Evolutionary conservation across 2,113 vertebrate species (phyloP), one percentile per base, ranked within the genome.

Genomic region (Phalacrocorax pelagicus): DNA sequence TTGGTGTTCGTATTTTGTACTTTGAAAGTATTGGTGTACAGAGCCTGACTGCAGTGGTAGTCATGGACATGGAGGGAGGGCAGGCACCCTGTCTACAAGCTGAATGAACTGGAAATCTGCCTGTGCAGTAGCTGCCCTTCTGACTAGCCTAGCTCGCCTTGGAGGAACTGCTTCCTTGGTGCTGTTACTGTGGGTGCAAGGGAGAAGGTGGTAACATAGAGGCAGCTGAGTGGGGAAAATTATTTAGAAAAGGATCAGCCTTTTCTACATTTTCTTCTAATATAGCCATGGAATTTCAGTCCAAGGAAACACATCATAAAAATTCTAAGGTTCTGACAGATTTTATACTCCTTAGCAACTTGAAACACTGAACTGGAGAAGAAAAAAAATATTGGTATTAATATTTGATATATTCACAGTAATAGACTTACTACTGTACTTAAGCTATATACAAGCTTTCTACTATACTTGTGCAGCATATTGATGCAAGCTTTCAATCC

Each of bases 1-100:
- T 16, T 34, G 36, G 42, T 32, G 10, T 38, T 72, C 36, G 49
- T 49, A 19, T 62, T 62, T 62, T 62, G 49, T 70, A 23, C 18
- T 77, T 81, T 14, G 44, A 24, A 52, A 63, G 49, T 21, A 9
- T 10, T 80, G 54, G 19, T 42, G 70, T 75, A 3, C 6, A 10
- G 47, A 63, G 77, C 23, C 74, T 4, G 9, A 12, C 40, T 36
- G n/a, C 57, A 24, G 20, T 21, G 46, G 12, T 20, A n/a, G 46
- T 54, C 5, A 3, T 32, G n/a, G 62, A 12, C 0, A 0, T n/a
- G 46, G 32, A 59, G 20, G 32, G 19, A 51, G 58, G 47, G 32
- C 32, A 40, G 36, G 26, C 4, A 14, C 26, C 7, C 9, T 44
- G 47, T 20, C 51, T 40, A 3, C 44, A 49, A 36, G n/a, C 49